A percentile compares a stretch with the other conserved stretches of the same genome.
Conservation (phyloP, 1,140 invertebrate genomes). For the Listronotus oregonensis region DNA sequence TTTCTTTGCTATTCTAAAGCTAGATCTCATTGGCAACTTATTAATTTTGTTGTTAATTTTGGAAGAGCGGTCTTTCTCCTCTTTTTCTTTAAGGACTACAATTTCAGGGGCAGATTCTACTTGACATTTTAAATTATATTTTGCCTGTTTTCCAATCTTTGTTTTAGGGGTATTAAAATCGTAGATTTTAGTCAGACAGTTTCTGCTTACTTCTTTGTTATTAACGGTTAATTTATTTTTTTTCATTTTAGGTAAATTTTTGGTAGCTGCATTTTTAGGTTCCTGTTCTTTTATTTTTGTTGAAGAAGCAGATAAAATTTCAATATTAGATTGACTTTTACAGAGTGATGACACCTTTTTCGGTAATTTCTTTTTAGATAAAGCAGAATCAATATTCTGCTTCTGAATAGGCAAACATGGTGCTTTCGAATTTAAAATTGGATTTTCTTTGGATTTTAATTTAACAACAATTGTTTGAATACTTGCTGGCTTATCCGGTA, state of each 20-base stretch:
- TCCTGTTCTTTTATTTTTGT: no score
- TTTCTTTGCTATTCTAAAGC: constrained; percentile 47
- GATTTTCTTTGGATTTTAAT: no score
- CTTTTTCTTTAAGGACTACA: constrained; percentile 7
- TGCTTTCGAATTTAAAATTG: no score
- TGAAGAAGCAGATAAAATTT: no score
- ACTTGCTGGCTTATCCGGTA: not conserved
- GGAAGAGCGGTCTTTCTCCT: constrained; percentile 1
- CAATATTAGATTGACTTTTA: no score
- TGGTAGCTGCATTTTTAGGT: no score
- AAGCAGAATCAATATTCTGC: no score
- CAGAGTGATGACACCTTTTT: not conserved
- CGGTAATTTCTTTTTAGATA: not conserved
- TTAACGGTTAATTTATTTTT: no score
- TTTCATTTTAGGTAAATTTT: no score
- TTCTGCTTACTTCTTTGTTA: not conserved
- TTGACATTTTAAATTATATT: not conserved
- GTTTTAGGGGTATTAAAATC: not conserved
- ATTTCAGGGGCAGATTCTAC: not conserved
- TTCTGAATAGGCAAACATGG: no score
- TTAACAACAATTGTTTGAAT: no score
- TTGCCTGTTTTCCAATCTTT: no score
- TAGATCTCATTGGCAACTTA: constrained; percentile 44
- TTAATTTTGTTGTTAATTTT: constrained; percentile 31
- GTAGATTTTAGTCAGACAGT: not conserved